Conservation (phyloP, 1,140 invertebrate genomes). For the Drosophila truncata region DNA sequence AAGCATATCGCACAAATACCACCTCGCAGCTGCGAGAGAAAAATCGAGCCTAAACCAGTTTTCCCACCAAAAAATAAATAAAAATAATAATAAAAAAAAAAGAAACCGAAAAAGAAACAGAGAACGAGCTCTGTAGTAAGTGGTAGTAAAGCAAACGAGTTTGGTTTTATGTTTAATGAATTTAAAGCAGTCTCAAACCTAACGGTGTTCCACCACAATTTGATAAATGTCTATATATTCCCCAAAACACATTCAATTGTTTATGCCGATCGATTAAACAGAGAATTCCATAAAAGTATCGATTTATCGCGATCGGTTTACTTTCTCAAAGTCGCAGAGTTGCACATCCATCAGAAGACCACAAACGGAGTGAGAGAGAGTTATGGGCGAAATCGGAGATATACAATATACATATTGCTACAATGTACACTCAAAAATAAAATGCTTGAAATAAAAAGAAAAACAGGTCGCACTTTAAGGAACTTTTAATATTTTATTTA, state of each 20-base stretch:
- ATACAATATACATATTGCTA: background rate
- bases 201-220: conserved; percentile 43
- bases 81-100: background rate
- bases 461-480: background rate
- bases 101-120: conserved; percentile 1
- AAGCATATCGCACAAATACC: conserved; percentile 30
- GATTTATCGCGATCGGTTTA: conserved; percentile 47
- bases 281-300: conserved; percentile 25
- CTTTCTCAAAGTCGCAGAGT: conserved; percentile 33
- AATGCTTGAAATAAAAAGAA: background rate
- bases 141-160: conserved; percentile 66
- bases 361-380: conserved; percentile 29
- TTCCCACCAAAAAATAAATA: conserved; percentile 13
- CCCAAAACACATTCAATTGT: conserved; percentile 31
- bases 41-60: conserved; percentile 62
- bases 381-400: conserved; percentile 38
- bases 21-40: conserved; percentile 25
- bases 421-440: conserved; percentile 2
- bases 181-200: conserved; percentile 42
- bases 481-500: background rate
- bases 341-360: conserved; percentile 27
- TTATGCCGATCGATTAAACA: conserved; percentile 35
- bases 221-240: conserved; percentile 9
- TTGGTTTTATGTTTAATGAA: conserved; percentile 52
- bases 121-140: conserved; percentile 44